A percentile compares a stretch with the other conserved stretches of the same genome.
These are phyloP conservation scores for Tromatobia lineatoria DNA, from an alignment of 2,888 invertebrate genomes.

Conservation along the genomic window DNA sequence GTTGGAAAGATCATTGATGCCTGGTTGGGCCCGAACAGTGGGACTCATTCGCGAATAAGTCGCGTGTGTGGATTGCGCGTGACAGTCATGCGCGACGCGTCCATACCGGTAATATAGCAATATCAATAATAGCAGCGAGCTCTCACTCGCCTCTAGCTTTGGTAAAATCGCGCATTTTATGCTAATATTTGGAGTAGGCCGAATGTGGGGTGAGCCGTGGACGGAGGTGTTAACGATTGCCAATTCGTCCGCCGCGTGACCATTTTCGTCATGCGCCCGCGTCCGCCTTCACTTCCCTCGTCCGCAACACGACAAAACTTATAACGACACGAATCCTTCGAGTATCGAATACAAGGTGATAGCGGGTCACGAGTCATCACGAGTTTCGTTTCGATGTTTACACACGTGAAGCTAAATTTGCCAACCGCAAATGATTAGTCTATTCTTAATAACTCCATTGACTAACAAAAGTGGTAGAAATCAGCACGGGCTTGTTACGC, in stretches of 20 bases:
- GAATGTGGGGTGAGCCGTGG: slow-evolving; percentile 60
- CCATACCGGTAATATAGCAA: slow-evolving; percentile 10
- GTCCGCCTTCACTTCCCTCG: slow-evolving; percentile 23
- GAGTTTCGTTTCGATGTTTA: background rate
- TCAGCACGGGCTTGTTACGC: background rate
- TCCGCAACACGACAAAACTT: background rate
- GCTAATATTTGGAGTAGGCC: slow-evolving; percentile 80
- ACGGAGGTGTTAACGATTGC: slow-evolving; percentile 83
- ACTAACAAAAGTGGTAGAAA: background rate
- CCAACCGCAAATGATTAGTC: background rate
- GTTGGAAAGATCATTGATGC: slow-evolving; percentile 47
- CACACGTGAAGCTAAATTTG: background rate
- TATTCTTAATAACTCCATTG: background rate
- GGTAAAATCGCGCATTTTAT: slow-evolving; percentile 75
- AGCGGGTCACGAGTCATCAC: slow-evolving; percentile 29
- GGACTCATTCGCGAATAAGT: slow-evolving; percentile 31
- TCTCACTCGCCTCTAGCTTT: slow-evolving; percentile 67
- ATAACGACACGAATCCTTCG: slow-evolving; percentile 41
- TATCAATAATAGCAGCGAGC: slow-evolving; percentile 41
- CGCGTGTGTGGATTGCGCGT: slow-evolving; percentile 10
- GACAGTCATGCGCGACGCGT: slow-evolving; percentile 5
- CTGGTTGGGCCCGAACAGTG: slow-evolving; percentile 15
- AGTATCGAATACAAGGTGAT: background rate
- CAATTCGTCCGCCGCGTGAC: slow-evolving; percentile 79
- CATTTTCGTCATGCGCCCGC: slow-evolving; percentile 78